Base-by-base conservation (phyloP, 2,797 vertebrate species). In the Phoxinus dragarum region DNA sequence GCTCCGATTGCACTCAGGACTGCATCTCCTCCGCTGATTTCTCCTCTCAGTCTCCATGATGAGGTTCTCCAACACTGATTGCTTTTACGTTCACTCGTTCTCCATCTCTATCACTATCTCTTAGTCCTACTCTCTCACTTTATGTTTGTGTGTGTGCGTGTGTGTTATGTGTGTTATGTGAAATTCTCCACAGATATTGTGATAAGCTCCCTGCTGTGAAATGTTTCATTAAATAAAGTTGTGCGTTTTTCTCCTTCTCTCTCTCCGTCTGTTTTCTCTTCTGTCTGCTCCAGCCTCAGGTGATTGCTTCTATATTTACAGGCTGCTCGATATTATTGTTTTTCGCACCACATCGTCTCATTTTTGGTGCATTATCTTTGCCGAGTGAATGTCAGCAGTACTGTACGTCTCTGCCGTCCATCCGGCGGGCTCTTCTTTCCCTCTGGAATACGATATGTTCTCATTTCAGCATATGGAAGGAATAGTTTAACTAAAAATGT, bases 261-360 rank as follows among this genome's bases (percentile, higher is more conserved):
- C 76, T 59, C 76, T 75, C 75, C 52, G 6, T 80, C 82, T 84
- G 49, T 84, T 78, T 73, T 81, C 47, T 73, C 68, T 44, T 82
- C 83, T 68, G 52, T 79, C 83, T 21, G 66, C 40, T 59, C 75
- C 34, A 44, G 68, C 76, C 81, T 54, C 80, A 85, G 66, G 84
- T 87, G 82, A 86, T 89, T 89, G 81, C 88, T 81, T 89, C 85
- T 81, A 76, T 81, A 87, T 89, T 84, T 86, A 69, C 27, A 59
- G 76, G 75, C 69, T 76, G 76, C 44, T 67, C 66, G 86, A 89
- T 83, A 69, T 67, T 87, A 71, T 86, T 86, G 79, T 89, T 64
- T 84, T 83, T 44, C 27, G 1, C 56, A 73, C 27, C 59, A 75
- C 74, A 34, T 86, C 21, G 9, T 34, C 71, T 67, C 47, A 72